phyloP scores from a whole-genome alignment of 1,140 invertebrate species.

The Panonychus citri region DNA sequence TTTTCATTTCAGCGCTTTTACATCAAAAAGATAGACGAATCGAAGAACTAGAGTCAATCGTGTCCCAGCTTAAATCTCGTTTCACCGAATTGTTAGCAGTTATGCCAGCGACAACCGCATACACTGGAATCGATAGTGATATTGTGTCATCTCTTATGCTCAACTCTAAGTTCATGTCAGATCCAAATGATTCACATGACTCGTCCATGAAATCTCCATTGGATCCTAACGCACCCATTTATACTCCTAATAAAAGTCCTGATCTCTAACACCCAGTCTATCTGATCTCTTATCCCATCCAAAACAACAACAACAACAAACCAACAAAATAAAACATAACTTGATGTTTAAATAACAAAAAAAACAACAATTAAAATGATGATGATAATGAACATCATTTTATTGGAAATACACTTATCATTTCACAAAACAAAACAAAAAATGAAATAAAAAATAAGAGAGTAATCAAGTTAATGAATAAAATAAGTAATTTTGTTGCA shows the following conservation, averaged over 20 bases:
- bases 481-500: background rate
- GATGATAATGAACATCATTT: background rate
- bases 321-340: background rate
- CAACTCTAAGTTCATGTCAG: background rate
- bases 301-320: background rate
- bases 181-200: background rate
- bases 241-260: constrained; percentile 48
- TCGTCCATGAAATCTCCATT: constrained; percentile 24
- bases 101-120: constrained; percentile 2
- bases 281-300: background rate
- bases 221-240: constrained; percentile 72
- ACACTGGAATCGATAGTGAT: background rate
- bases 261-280: constrained; percentile 1
- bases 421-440: background rate
- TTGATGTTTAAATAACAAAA: no score
- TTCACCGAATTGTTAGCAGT: constrained; percentile 30
- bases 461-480: background rate
- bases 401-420: background rate
- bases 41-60: constrained; percentile 31
- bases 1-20: constrained; percentile 36
- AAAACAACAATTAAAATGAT: no score
- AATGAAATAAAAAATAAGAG: background rate
- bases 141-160: background rate
- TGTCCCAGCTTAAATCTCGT: constrained; percentile 42
- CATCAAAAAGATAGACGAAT: constrained; percentile 66